phyloP scores from a whole-genome alignment of 1,140 invertebrate genomes.

The Hypsibius dujardini region DNA sequence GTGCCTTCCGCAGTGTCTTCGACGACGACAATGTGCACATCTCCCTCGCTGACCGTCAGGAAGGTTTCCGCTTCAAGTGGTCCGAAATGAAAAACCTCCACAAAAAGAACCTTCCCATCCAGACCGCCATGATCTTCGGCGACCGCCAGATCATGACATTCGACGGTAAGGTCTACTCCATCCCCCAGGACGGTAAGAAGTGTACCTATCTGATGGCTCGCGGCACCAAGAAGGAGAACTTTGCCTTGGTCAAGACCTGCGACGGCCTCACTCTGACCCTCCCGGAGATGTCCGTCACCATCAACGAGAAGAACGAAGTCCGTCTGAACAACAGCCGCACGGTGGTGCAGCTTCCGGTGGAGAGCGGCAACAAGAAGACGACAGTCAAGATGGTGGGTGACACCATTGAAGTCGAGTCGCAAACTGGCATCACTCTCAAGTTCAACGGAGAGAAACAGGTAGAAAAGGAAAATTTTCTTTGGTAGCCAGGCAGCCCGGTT shows the following conservation, averaged over 20 bases:
- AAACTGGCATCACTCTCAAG: neutral
- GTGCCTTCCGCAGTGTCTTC: neutral
- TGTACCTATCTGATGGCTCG: slow-evolving; percentile 1
- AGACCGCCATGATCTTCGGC: slow-evolving; percentile 15
- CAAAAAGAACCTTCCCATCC: neutral
- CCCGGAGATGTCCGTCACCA: slow-evolving; percentile 3
- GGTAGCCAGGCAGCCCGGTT: no score
- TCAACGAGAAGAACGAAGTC: slow-evolving; percentile 5
- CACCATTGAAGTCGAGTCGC: neutral
- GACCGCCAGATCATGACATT: slow-evolving; percentile 15
- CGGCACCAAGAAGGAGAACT: neutral
- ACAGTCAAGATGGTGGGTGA: slow-evolving; percentile 11
- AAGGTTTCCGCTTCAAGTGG: neutral
- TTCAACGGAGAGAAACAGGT: neutral
- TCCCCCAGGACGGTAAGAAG: neutral
- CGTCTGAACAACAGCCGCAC: slow-evolving; percentile 13
- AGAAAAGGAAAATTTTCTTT: no score
- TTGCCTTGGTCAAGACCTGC: slow-evolving; percentile 3
- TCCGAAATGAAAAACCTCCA: neutral
- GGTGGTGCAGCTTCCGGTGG: neutral
- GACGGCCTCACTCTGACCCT: slow-evolving; percentile 10
- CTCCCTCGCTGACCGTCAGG: neutral
- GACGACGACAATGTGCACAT: slow-evolving; percentile 5
- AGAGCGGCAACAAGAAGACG: neutral
- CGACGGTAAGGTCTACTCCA: slow-evolving; percentile 8